Conservation (phyloP, 2,797 vertebrate species). For the Podarcis lilfordi region DNA sequence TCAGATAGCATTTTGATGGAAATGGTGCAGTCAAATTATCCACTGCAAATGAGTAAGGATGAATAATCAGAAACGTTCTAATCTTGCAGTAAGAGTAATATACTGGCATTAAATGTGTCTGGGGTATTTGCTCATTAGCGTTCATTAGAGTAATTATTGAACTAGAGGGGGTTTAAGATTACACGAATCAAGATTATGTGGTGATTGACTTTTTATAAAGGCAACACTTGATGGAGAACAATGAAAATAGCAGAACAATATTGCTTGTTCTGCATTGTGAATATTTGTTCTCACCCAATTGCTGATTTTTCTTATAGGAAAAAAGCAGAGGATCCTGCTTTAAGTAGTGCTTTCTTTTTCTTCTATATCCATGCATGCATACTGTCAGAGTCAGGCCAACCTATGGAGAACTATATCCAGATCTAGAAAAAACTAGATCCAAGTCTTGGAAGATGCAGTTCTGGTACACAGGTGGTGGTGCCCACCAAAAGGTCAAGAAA, state of each 20-base stretch:
- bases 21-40: slow-evolving; percentile 50
- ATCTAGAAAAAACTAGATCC: background rate
- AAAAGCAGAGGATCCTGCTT: background rate
- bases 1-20: slow-evolving; percentile 50
- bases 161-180: slow-evolving; percentile 1
- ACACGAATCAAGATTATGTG: slow-evolving; percentile 23
- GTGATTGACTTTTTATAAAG: slow-evolving; percentile 7
- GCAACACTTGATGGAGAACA: background rate
- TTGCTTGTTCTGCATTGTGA: background rate
- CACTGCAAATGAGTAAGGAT: slow-evolving; percentile 37
- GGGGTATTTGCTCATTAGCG: slow-evolving; percentile 38
- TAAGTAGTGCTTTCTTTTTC: background rate
- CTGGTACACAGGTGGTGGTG: background rate
- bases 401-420: background rate
- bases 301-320: background rate
- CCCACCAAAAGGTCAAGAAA: background rate
- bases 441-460: background rate
- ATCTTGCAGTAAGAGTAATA: slow-evolving; percentile 39
- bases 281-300: background rate
- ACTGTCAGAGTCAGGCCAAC: background rate
- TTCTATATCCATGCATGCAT: background rate
- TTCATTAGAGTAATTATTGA: slow-evolving; percentile 27
- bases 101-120: slow-evolving; percentile 54
- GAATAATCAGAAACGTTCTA: slow-evolving; percentile 51
- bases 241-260: background rate